Evolutionary conservation across 64 coral and sea anemone genomes (phyloP).

Genomic region (Trachythela sp.): DNA sequence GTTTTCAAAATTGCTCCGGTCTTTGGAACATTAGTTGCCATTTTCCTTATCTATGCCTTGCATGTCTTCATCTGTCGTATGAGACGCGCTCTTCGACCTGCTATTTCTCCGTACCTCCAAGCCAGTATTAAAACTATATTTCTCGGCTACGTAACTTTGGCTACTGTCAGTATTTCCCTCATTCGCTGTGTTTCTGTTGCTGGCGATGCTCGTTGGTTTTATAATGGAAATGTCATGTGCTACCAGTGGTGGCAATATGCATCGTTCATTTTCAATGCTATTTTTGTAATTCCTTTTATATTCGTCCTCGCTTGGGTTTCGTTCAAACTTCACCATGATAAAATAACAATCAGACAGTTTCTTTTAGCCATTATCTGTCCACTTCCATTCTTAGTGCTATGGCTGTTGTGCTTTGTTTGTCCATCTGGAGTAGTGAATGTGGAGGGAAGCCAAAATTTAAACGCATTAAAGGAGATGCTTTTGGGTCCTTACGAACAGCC

Average conservation of each 20-base stretch:
- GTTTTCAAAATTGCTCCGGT: conserved; percentile 8
- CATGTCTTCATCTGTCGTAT: background rate
- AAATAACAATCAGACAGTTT: background rate
- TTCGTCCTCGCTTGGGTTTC: conserved; percentile 15
- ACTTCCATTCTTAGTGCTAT: conserved; percentile 3
- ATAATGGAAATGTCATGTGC: conserved; percentile 31
- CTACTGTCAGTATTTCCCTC: conserved; percentile 7
- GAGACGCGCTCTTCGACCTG: background rate
- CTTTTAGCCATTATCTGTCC: conserved; percentile 13
- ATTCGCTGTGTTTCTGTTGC: conserved; percentile 27
- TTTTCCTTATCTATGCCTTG: background rate
- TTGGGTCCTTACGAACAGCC: background rate
- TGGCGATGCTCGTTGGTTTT: background rate
- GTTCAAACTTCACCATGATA: conserved; percentile 16
- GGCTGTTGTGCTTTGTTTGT: background rate
- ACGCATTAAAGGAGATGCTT: background rate
- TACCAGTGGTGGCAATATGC: conserved; percentile 47
- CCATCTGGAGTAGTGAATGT: background rate
- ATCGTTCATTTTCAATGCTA: conserved; percentile 6
- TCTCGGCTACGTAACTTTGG: conserved; percentile 40
- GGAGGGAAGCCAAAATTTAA: background rate
- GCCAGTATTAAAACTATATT: conserved; percentile 27
- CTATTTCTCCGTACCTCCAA: background rate
- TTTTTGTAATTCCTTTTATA: conserved; percentile 19
- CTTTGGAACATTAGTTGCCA: conserved; percentile 30